Evolutionary conservation across 2,113 vertebrate species (phyloP), one percentile per base, ranked within the genome.

Genomic region (Pleuronectes platessa): DNA sequence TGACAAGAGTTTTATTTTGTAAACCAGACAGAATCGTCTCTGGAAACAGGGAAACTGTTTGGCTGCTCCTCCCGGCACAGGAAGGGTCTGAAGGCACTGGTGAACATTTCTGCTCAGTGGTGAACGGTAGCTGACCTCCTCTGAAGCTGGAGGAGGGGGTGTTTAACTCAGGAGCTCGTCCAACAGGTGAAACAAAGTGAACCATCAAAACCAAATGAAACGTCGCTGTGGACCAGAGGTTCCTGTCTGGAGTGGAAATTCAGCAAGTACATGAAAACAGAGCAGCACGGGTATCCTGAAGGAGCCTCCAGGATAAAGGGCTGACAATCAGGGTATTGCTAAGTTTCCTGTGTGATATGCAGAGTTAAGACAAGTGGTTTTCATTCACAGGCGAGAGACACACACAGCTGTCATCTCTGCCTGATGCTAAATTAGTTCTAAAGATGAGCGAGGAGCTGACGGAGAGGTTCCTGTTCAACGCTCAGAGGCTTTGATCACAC

Each of bases 21-120:
- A 56, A 53, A 53, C 51, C 21, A 10, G 54, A 56, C 54, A 21
- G 54, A 13, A 24, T 55, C 53, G 54, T 56, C 14, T 49, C 45
- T 49, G 45, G 45, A 18, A 49, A 49, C 45, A 49, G 45, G 75
- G 61, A 83, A 90, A 90, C 37, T 11, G 64, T 64, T 64, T 65
- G n/a, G 74, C 55, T 53, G 74, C 63, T 72, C 40, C 73, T 35
- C 56, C 56, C 64, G 2, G 58, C 59, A 42, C n/a, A 79, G 9
- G 71, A 79, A 42, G 35, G 58, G 70, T 76, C 67, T 51, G 81
- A 92, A 91, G 92, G 90, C 92, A 93, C 92, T 89, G 87, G 78
- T 69, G 85, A 91, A 91, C 87, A 76, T 87, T 89, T 91, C 85
- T 92, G 84, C 81, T 89, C 88, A 82, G 74, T 54, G 84, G 68